Conservation (phyloP, 2,113 vertebrate genomes). For the Brachyhypopomus occidentalis region DNA sequence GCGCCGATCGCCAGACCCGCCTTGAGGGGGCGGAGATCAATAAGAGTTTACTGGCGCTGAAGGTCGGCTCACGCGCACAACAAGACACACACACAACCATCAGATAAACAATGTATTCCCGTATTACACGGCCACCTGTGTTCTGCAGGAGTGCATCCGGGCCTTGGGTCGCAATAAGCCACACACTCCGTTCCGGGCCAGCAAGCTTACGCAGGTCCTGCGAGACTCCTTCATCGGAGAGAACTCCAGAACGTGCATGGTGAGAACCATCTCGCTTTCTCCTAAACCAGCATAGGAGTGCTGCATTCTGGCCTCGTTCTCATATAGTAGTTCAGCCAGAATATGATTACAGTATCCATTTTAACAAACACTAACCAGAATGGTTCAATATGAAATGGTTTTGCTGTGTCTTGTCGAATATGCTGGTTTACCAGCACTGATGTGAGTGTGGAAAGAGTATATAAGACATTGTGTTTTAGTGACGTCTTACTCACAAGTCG, state of each 20-base stretch:
- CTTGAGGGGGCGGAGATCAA: slow-evolving; percentile 99
- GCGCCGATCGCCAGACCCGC: slow-evolving; percentile 93
- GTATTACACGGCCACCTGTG: not conserved
- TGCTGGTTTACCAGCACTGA: too few species aligned
- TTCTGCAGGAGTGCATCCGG: slow-evolving; percentile 90
- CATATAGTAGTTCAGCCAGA: too few species aligned
- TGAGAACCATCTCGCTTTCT: slow-evolving; percentile 60
- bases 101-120: not conserved
- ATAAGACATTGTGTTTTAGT: too few species aligned
- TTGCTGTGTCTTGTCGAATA: too few species aligned
- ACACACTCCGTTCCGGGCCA: slow-evolving; percentile 96
- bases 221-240: slow-evolving; percentile 98
- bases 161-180: slow-evolving; percentile 96
- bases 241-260: slow-evolving; percentile 98
- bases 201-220: slow-evolving; percentile 97
- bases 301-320: too few species aligned
- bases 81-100: not conserved
- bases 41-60: slow-evolving; percentile 97
- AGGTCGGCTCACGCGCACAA: slow-evolving; percentile 74
- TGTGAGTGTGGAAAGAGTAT: too few species aligned
- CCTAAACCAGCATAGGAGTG: too few species aligned
- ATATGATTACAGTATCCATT: too few species aligned
- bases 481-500: too few species aligned
- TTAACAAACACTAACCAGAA: too few species aligned
- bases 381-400: too few species aligned